Evolutionary conservation across 1,140 invertebrate genomes (phyloP), one percentile per base, ranked within the genome.

Genomic region (Olivierus martensii): DNA sequence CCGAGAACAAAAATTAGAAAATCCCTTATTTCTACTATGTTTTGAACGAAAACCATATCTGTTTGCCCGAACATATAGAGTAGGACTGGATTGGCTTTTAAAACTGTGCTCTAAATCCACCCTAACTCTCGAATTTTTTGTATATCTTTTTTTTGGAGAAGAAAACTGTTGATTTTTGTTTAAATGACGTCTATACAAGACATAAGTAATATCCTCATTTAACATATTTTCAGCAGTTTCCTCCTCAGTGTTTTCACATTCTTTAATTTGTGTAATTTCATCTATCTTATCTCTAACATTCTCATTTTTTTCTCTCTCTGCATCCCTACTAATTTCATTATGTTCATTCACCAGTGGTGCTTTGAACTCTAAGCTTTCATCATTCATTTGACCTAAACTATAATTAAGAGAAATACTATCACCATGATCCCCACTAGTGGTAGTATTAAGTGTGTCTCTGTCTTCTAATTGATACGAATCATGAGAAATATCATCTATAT

Each of bases 201-300:
- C 62, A 53, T 73, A 73, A 0, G 70, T 67, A 52, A 72, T 71
- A 28, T 71, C 68, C n/a, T 66, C 67, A 53, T 70, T 69, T 22
- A 69, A 53, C 53, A 68, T 62, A 28, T 9, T 28, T 28, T 28
- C 28, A 18, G 52, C 48, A 28, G 51, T 48, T 50, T 62, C 53
- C 51, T 61, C 56, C 38, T 57, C 54, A 15, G 52, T 47, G 34
- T 46, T 51, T 45, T 61, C 49, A 44, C n/a, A 42, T 39, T 54
- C 50, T 48, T 46, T 28, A 6, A 28, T 9, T 28, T 28, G 28
- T 28, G 9, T 28, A 28, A 6, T 28, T 28, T 28, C 28, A 28
- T 46, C 51, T 37, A 44, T 36, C 42, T 53, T 45, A 51, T 51
- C 48, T 42, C 52, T 50, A 36, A 58, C 22, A 19, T 41, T 39